Evolutionary conservation across 1,140 invertebrate species (phyloP).

Genomic region (Ephestia elutella): DNA sequence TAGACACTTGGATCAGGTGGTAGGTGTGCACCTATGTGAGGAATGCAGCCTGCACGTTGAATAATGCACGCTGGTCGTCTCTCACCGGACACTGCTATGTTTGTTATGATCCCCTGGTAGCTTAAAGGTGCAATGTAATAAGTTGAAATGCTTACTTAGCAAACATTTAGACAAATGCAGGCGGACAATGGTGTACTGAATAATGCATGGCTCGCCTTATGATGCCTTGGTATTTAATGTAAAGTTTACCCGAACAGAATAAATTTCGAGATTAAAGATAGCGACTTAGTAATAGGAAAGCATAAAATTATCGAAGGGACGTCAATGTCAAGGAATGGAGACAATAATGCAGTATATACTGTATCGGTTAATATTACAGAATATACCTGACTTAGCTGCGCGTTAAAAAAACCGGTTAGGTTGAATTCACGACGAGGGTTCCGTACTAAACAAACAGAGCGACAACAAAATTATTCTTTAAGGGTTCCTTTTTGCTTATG

Average conservation of each 20-base stretch:
- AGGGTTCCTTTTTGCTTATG: no score
- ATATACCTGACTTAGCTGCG: no score
- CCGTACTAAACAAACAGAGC: no score
- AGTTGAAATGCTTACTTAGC: neutral
- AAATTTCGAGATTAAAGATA: neutral
- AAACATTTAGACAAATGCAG: neutral
- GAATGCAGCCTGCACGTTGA: conserved; percentile 2
- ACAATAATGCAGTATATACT: no score
- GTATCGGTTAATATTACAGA: no score
- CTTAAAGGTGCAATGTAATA: conserved; percentile 3
- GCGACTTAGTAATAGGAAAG: neutral
- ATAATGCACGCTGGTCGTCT: conserved; percentile 3
- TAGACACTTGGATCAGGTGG: conserved; percentile 2
- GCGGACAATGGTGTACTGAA: neutral
- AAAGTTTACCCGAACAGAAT: neutral
- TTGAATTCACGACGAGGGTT: no score
- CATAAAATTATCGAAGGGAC: neutral
- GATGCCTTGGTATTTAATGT: neutral
- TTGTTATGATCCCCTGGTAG: conserved; percentile 2
- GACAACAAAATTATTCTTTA: no score
- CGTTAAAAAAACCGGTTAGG: no score
- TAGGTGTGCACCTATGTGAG: conserved; percentile 3
- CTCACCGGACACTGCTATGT: conserved; percentile 4
- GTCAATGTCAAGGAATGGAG: neutral
- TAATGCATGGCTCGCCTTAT: neutral